Base-by-base conservation (phyloP, 1,140 invertebrate genomes). In the Bombus affinis region DNA sequence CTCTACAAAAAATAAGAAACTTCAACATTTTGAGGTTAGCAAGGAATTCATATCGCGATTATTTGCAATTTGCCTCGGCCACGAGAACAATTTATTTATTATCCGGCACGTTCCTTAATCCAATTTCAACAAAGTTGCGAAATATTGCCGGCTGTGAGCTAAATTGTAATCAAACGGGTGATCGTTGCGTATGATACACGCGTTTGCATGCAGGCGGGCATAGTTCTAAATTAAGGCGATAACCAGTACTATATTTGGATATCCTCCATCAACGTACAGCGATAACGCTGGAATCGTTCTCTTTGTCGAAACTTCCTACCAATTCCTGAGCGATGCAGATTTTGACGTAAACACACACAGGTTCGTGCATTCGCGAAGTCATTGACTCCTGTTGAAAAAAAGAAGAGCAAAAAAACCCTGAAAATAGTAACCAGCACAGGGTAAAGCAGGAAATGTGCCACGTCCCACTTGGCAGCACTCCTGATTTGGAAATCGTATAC, bases 401-500 rank as follows among this genome's bases (percentile, higher is more conserved):
- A 18, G 28, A 22, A 68, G 42, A 78, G 10, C 44, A 44, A 84
- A 59, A 62, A 37, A 62, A 39, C 15, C 32, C 35, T 71, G 47
- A 65, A 85, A 73, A 73, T 35, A 59, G 83, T 80, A 42, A 72
- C 32, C 42, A 22, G 32, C 68, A 70, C n/a, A 13, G 25, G 76
- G 37, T 57, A 53, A 44, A 79, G 66, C 76, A 85, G 77, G 68
- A 80, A 85, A 79, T 65, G 77, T 80, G 57, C 76, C 77, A 53
- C 44, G 83, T 80, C 42, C 83, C 68, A 85, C 57, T 80, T 85
- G 77, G 83, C 83, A 80, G 28, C 66, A 70, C n/a, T 85, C 76
- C 68, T 80, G 76, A 71, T 80, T 85, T 85, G 76, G 83, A 80
- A 85, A 85, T 73, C n/a, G n/a, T n/a, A 80, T 80, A 73, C 68